Percentiles rank a stretch among this genome's conserved stretches.
Conservation (phyloP, 2,113 vertebrate genomes). For the Nanorana parkeri region DNA sequence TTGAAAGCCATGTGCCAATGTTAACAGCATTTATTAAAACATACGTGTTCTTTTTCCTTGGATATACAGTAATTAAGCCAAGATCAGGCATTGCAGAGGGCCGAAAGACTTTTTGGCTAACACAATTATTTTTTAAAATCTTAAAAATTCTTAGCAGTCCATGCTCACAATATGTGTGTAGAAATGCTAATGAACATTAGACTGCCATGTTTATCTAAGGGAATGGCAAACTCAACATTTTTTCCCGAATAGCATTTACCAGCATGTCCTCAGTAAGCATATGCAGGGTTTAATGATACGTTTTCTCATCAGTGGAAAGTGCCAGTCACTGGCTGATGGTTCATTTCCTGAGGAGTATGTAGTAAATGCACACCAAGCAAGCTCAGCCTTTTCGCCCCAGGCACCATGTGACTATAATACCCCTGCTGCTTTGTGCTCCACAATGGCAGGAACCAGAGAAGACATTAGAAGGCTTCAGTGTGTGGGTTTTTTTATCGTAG, state of each 20-base stretch:
- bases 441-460: conserved; percentile 1
- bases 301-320: background rate
- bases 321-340: background rate
- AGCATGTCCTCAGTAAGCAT: no score
- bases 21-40: no score
- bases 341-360: conserved; percentile 6
- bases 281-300: background rate
- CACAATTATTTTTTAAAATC: no score
- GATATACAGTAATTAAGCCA: no score
- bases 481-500: background rate
- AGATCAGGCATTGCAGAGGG: no score
- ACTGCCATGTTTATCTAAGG: background rate
- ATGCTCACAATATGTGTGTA: no score
- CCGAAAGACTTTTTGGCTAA: no score
- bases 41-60: no score
- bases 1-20: no score
- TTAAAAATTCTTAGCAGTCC: background rate
- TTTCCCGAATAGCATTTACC: no score
- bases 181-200: background rate
- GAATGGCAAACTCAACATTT: background rate
- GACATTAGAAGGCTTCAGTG: background rate
- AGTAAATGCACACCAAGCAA: conserved; percentile 1
- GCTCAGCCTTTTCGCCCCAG: background rate
- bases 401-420: background rate
- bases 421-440: conserved; percentile 23